A percentile compares a stretch with the other conserved stretches of the same genome.
Evolutionary conservation across 2,113 vertebrate genomes (phyloP).

Genomic region (Synchiropus splendidus): DNA sequence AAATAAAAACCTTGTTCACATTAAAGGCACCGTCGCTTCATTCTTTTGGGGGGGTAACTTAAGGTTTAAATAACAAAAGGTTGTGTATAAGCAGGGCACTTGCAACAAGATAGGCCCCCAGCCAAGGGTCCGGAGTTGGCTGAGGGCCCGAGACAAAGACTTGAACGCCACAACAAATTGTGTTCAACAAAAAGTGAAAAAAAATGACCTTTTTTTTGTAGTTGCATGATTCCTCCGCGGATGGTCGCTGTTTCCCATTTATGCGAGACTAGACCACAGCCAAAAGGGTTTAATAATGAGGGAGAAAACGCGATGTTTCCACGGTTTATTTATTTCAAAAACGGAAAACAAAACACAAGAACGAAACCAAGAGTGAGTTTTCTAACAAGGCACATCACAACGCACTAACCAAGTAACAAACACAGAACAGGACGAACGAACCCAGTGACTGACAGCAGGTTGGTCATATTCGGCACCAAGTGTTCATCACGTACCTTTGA

Average conservation of each 20-base stretch:
- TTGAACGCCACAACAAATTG: too few relatives aligned
- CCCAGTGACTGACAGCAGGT: too few relatives aligned
- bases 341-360: slow-evolving; percentile 15
- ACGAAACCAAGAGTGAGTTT: slow-evolving; percentile 31
- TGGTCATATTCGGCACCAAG: too few relatives aligned
- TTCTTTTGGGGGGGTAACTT: not conserved
- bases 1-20: slow-evolving; percentile 57
- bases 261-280: not conserved
- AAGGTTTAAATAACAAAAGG: too few relatives aligned
- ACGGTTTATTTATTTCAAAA: slow-evolving; percentile 50
- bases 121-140: too few relatives aligned
- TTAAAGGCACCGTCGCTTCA: slow-evolving; percentile 12
- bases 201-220: not conserved
- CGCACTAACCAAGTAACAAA: slow-evolving; percentile 23
- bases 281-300: not conserved
- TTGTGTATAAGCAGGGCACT: too few relatives aligned
- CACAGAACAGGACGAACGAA: slow-evolving; percentile 1
- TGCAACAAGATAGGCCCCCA: too few relatives aligned
- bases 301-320: slow-evolving; percentile 6
- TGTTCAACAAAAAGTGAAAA: too few relatives aligned
- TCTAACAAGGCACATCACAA: slow-evolving; percentile 13
- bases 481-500: too few relatives aligned
- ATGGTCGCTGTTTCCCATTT: slow-evolving; percentile 16
- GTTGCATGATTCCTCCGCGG: slow-evolving; percentile 15
- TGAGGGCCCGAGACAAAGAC: too few relatives aligned